phyloP scores from a whole-genome alignment of 1,140 invertebrate species.

The Nasonia vitripennis region DNA sequence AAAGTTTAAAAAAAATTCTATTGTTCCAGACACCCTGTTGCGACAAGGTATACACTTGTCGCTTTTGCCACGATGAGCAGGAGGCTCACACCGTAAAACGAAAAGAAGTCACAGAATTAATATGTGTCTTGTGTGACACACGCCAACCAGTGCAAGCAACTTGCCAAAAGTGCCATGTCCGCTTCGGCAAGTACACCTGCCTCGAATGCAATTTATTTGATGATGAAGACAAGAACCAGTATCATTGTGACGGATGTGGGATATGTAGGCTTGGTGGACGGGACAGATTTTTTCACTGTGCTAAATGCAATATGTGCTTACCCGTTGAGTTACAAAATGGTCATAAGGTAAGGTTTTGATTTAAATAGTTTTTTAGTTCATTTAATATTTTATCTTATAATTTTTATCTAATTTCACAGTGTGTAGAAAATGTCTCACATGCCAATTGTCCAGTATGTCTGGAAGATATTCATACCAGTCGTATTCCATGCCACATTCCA shows the following conservation, averaged over 20 bases:
- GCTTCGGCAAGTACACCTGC: conserved; percentile 92
- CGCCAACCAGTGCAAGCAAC: conserved; percentile 86
- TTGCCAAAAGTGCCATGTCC: conserved; percentile 84
- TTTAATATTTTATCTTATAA: not conserved
- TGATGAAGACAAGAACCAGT: conserved; percentile 91
- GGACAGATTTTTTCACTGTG: conserved; percentile 91
- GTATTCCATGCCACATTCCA: conserved; percentile 90
- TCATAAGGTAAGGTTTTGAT: conserved; percentile 81
- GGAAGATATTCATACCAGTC: conserved; percentile 92
- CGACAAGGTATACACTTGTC: conserved; percentile 89
- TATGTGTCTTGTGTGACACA: conserved; percentile 88
- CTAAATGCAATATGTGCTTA: conserved; percentile 91
- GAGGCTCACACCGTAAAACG: conserved; percentile 88
- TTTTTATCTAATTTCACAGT: conserved; percentile 76
- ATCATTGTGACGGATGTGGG: conserved; percentile 91
- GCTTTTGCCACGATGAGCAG: conserved; percentile 92
- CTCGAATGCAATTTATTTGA: conserved; percentile 92
- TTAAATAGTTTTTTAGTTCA: conserved; percentile 25
- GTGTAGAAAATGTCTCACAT: conserved; percentile 90
- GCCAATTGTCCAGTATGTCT: conserved; percentile 91
- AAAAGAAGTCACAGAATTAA: conserved; percentile 86
- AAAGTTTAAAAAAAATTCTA: conserved; percentile 2
- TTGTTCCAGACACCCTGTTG: conserved; percentile 88
- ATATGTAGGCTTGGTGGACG: conserved; percentile 91
- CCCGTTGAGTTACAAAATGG: conserved; percentile 85